Conservation (phyloP, 2,113 vertebrate species). For the Rhabdomys dilectus region DNA sequence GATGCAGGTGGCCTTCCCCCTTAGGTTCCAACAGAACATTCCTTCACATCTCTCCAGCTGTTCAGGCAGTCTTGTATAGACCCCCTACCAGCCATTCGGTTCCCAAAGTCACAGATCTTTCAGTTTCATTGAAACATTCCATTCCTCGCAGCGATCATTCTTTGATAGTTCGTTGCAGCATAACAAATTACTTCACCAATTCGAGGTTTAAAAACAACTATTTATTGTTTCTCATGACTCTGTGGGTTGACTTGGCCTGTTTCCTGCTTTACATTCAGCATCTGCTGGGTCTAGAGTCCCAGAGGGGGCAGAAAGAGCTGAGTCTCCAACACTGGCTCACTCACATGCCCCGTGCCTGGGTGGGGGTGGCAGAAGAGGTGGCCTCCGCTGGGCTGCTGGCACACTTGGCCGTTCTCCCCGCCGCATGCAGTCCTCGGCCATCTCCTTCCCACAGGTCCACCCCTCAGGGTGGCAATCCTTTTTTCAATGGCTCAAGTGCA, state of each 20-base stretch:
- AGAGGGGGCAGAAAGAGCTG: background rate
- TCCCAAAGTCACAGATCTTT: background rate
- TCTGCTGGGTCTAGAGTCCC: background rate
- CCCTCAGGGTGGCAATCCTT: too few relatives aligned
- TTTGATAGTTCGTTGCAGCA: background rate
- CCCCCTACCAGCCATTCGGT: background rate
- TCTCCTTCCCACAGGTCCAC: background rate
- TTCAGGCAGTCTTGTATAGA: background rate
- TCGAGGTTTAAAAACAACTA: background rate
- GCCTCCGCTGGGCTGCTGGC: background rate
- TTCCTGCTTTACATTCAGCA: background rate
- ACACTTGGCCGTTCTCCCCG: background rate
- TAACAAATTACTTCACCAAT: slow-evolving; percentile 11
- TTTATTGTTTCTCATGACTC: background rate
- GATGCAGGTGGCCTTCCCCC: background rate
- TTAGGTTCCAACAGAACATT: background rate
- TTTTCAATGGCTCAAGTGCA: slow-evolving; percentile 27
- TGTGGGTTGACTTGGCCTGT: background rate
- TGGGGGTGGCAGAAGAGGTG: background rate
- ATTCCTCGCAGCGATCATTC: background rate
- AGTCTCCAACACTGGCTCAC: background rate
- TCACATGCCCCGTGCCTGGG: background rate
- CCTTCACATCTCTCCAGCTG: background rate
- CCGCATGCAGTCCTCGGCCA: background rate
- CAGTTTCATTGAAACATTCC: background rate